Evolutionary conservation across 2,113 vertebrate species (phyloP).

Genomic region (Platysteira castanea): DNA sequence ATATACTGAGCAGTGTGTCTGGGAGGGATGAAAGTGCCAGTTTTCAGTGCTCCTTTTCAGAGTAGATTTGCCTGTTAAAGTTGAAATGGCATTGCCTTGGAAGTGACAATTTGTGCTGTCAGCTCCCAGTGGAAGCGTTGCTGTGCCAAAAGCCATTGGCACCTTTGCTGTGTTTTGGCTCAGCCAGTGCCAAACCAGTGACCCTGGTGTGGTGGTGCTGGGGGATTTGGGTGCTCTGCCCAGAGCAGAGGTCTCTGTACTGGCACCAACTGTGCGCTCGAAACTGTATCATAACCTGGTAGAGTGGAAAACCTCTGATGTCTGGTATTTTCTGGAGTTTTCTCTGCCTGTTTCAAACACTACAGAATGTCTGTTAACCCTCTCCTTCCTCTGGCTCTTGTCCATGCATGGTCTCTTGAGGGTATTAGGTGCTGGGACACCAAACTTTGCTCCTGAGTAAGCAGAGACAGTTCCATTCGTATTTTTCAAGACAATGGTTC

Average conservation of each 20-base stretch:
- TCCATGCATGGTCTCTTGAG: neutral
- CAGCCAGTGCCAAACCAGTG: neutral
- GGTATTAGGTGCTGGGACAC: neutral
- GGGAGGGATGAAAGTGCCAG: neutral
- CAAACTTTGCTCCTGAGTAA: neutral
- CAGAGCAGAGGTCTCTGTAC: neutral
- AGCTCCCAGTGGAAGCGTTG: neutral
- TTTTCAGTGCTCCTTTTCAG: neutral
- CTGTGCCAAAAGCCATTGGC: neutral
- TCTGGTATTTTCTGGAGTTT: neutral
- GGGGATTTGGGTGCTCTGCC: neutral
- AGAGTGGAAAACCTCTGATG: neutral
- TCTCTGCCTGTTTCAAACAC: neutral
- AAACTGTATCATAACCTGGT: neutral
- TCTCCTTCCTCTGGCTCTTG: neutral
- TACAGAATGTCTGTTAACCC: neutral
- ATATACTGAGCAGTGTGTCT: neutral
- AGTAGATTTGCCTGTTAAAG: neutral
- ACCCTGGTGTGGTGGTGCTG: neutral
- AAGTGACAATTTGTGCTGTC: neutral
- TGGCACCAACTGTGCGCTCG: fast-evolving
- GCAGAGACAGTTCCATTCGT: neutral
- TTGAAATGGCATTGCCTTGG: neutral
- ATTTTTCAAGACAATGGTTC: neutral
- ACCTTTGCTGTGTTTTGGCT: neutral